phyloP scores from a whole-genome alignment of 23 tunicate genomes.

The Phallusia fumigata region DNA sequence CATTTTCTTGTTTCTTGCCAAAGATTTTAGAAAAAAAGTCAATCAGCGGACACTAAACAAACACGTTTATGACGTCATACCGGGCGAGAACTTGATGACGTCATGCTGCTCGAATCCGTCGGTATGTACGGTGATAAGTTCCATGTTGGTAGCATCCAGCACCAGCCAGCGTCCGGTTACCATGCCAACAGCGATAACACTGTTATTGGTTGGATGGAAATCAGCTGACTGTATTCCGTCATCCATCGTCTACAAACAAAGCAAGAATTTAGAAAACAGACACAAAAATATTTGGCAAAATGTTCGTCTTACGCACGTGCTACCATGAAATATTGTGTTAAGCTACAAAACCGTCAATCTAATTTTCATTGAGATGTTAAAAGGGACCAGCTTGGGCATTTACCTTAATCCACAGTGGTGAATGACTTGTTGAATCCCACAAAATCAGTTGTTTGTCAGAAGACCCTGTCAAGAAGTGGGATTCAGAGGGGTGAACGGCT shows the following conservation, averaged over 20 bases:
- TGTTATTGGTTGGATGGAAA: slow-evolving; percentile 55
- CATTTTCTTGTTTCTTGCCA: no score
- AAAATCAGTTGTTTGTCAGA: slow-evolving; percentile 79
- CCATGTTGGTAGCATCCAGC: slow-evolving; percentile 54
- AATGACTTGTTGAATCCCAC: slow-evolving; percentile 78
- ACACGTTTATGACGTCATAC: slow-evolving; percentile 14
- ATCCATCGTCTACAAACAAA: slow-evolving; percentile 53
- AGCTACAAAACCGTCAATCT: no score
- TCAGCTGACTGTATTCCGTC: slow-evolving; percentile 82
- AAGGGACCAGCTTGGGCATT: no score
- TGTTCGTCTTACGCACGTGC: no score
- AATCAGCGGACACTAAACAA: neutral
- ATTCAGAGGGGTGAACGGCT: slow-evolving; percentile 57
- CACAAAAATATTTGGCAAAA: no score
- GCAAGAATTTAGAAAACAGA: neutral
- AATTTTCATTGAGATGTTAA: no score
- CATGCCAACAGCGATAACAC: slow-evolving; percentile 87
- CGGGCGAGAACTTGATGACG: slow-evolving; percentile 80
- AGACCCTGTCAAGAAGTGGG: slow-evolving; percentile 76
- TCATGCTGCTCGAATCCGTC: slow-evolving; percentile 92
- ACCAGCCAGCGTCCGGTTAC: slow-evolving; percentile 92
- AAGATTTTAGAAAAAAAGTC: neutral
- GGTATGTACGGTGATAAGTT: slow-evolving; percentile 70
- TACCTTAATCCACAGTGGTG: slow-evolving; percentile 75
- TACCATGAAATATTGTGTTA: no score